A percentile compares a stretch with the other conserved stretches of the same genome.
Evolutionary conservation across 92 coral and sea anemone genomes (phyloP).

Genomic region (Siderastrea siderea): DNA sequence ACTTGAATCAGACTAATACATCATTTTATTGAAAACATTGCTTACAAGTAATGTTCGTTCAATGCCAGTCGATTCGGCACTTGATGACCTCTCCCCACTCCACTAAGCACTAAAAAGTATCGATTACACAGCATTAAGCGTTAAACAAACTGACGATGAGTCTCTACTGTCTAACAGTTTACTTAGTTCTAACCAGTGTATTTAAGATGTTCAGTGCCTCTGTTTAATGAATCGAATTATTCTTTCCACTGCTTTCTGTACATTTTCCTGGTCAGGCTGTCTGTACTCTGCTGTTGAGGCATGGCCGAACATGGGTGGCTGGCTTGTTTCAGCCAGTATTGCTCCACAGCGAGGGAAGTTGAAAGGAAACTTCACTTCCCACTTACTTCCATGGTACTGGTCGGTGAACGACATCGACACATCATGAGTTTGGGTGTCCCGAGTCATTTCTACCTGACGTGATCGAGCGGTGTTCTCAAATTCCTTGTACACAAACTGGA

Average conservation of each 20-base stretch:
- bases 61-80: too few relatives aligned
- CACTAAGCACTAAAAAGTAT: too few relatives aligned
- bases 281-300: accelerated
- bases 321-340: background rate
- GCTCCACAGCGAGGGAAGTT: constrained; percentile 17
- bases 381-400: background rate
- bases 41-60: too few relatives aligned
- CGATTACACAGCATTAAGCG: too few relatives aligned
- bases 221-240: background rate
- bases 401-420: constrained; percentile 29
- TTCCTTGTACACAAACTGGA: background rate
- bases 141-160: too few relatives aligned
- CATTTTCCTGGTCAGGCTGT: background rate
- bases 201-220: background rate
- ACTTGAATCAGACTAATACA: too few relatives aligned
- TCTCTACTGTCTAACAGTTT: too few relatives aligned
- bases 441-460: background rate
- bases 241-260: background rate
- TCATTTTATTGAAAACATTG: too few relatives aligned
- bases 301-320: accelerated
- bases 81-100: too few relatives aligned
- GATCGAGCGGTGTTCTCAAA: background rate
- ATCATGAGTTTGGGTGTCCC: constrained; percentile 38
- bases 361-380: constrained; percentile 44
- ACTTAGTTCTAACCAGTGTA: too few relatives aligned